Evolutionary conservation across 2,888 invertebrate genomes (phyloP).

Genomic region (Trimorus sp.): DNA sequence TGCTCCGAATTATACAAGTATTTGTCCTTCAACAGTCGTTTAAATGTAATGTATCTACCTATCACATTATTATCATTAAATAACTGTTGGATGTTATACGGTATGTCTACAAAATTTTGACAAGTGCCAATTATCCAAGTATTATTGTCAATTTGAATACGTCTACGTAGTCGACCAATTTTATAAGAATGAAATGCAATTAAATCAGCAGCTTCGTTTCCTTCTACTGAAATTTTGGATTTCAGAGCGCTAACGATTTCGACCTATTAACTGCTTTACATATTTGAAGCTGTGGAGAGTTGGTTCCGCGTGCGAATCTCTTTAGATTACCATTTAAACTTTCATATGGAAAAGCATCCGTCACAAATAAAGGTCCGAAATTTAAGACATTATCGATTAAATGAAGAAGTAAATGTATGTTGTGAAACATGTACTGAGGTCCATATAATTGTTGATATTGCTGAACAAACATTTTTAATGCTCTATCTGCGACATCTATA

Average conservation of each 20-base stretch:
- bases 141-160: background rate
- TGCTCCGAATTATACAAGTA: background rate
- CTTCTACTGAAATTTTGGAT: background rate
- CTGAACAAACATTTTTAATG: background rate
- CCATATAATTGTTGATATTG: background rate
- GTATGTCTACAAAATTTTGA: background rate
- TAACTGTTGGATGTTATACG: background rate
- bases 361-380: slow-evolving; percentile 7
- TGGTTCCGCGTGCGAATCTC: background rate
- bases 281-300: background rate
- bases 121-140: background rate
- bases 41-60: background rate
- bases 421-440: background rate
- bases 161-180: background rate
- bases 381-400: slow-evolving; percentile 8
- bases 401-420: background rate
- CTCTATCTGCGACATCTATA: background rate
- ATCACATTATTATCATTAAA: background rate
- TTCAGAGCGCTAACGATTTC: background rate
- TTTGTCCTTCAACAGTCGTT: background rate
- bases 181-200: background rate
- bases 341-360: background rate
- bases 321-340: background rate
- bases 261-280: background rate
- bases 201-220: background rate